Percentiles rank a stretch among this genome's conserved stretches.
Evolutionary conservation across 2,113 vertebrate genomes (phyloP).

Genomic region (Ceyx melanurus): DNA sequence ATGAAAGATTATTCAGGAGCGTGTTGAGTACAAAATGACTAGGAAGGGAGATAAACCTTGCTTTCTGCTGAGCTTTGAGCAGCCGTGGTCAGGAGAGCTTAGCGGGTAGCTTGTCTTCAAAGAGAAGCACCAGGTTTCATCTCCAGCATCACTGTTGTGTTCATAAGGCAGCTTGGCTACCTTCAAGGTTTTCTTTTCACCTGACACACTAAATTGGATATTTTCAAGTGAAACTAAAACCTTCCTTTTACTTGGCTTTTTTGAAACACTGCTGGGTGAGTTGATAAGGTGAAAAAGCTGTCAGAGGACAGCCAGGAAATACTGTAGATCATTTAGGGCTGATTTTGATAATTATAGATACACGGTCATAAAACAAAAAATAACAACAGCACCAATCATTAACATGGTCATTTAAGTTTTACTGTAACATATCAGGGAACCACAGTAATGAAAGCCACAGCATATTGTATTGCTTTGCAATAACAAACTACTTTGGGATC

Average conservation of each 20-base stretch:
- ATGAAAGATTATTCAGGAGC: background rate
- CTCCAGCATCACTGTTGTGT: background rate
- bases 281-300: background rate
- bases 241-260: background rate
- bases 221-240: slow-evolving; percentile 11
- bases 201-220: background rate
- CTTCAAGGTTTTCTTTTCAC: background rate
- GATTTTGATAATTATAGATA: background rate
- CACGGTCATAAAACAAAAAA: background rate
- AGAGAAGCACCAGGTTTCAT: background rate
- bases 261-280: background rate
- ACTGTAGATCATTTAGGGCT: background rate
- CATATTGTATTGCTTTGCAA: background rate
- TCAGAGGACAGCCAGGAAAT: background rate
- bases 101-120: background rate
- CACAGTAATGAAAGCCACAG: background rate
- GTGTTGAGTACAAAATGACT: background rate
- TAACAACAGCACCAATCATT: background rate
- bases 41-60: background rate
- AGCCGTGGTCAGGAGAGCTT: background rate
- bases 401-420: slow-evolving; percentile 17
- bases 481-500: slow-evolving; percentile 18
- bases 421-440: background rate
- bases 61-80: background rate
- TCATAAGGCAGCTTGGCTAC: background rate